Conservation (phyloP, 2,888 invertebrate species). For the Lysandra coridon region DNA sequence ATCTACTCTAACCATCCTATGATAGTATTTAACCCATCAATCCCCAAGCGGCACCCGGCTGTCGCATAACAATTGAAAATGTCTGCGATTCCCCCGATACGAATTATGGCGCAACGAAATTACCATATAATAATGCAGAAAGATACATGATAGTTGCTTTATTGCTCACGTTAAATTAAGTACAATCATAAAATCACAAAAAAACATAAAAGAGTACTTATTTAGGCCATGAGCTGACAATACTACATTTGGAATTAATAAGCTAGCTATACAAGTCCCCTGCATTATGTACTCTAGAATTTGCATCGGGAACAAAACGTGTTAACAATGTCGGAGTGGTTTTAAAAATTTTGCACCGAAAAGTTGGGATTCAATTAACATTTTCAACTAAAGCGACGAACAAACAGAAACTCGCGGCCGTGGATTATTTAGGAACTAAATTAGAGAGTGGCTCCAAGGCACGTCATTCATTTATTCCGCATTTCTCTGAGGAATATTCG, state of each 20-base stretch:
- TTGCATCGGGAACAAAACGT: not conserved
- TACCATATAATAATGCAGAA: too few relatives aligned
- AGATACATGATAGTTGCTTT: too few relatives aligned
- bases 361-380: conserved; percentile 28
- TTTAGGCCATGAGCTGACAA: not conserved
- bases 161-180: too few relatives aligned
- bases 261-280: not conserved
- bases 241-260: not conserved
- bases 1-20: too few relatives aligned
- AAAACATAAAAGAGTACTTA: too few relatives aligned
- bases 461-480: conserved; percentile 44
- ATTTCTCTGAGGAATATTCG: conserved; percentile 35
- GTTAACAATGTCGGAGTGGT: not conserved
- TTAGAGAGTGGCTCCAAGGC: conserved; percentile 51
- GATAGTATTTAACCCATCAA: too few relatives aligned
- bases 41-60: too few relatives aligned
- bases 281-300: not conserved
- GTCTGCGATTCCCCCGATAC: too few relatives aligned
- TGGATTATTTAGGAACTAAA: conserved; percentile 59
- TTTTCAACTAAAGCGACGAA: conserved; percentile 27
- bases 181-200: too few relatives aligned
- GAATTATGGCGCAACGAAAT: too few relatives aligned
- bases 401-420: conserved; percentile 47
- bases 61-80: too few relatives aligned
- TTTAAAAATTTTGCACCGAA: conserved; percentile 14